Conservation (phyloP, 2,888 invertebrate genomes). For the Coecobrya sp. region DNA sequence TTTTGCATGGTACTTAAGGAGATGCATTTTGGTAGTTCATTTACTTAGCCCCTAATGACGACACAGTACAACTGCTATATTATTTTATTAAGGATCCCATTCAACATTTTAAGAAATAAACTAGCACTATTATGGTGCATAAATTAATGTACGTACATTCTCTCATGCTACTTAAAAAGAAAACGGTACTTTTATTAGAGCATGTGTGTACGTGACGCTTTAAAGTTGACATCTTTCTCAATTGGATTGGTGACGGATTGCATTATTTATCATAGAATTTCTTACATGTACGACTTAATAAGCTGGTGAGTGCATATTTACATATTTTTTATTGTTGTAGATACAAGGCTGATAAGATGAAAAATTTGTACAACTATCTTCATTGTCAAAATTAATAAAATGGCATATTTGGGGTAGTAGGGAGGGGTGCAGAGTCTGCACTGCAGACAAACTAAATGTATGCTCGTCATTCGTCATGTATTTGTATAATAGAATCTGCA, state of each 20-base stretch:
- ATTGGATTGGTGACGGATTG: not conserved
- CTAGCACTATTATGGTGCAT: not conserved
- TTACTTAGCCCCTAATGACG: not conserved
- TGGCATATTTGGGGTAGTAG: not conserved
- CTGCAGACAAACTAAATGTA: not conserved
- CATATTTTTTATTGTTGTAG: not conserved
- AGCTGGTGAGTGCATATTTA: not conserved
- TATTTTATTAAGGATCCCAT: not conserved
- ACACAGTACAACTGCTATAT: not conserved
- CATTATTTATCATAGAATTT: not conserved
- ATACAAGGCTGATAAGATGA: not conserved
- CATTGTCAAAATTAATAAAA: not conserved
- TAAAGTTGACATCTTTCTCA: constrained; percentile 70
- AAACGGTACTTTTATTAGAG: constrained; percentile 78
- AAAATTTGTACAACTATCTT: not conserved
- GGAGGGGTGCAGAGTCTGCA: not conserved
- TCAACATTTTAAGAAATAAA: not conserved
- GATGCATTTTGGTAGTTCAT: not conserved
- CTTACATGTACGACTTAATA: not conserved
- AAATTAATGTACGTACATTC: not conserved
- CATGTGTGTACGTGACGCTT: constrained; percentile 70
- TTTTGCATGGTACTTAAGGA: too few species aligned
- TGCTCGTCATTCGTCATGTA: too few species aligned
- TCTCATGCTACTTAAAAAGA: not conserved
- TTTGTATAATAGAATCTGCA: not conserved